Evolutionary conservation across 2,888 invertebrate genomes (phyloP).

Genomic region (Nebria salina): DNA sequence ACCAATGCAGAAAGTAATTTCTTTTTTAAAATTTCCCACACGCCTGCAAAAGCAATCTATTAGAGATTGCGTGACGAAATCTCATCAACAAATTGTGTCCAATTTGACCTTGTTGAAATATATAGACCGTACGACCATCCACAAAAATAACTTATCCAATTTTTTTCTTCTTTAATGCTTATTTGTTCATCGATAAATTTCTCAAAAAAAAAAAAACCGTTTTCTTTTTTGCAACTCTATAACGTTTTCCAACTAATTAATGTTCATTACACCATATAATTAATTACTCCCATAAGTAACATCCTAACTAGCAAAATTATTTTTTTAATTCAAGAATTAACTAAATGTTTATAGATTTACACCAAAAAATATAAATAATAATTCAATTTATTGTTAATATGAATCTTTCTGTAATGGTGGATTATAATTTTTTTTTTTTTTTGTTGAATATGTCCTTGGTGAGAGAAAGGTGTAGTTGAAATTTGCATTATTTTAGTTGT

Average conservation of each 20-base stretch:
- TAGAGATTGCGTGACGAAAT: conserved; percentile 30
- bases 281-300: conserved; percentile 3
- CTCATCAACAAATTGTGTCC: conserved; percentile 27
- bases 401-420: no score
- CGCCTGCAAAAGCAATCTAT: conserved; percentile 21
- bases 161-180: neutral
- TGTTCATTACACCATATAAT: neutral
- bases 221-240: neutral
- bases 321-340: no score
- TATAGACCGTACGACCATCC: neutral
- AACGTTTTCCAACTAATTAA: neutral
- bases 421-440: no score
- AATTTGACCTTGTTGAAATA: conserved; percentile 27
- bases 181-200: neutral
- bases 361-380: no score
- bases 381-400: no score
- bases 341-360: no score
- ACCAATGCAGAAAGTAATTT: neutral
- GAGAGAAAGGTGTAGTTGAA: neutral
- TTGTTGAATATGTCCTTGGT: neutral
- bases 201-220: neutral
- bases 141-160: neutral
- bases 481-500: neutral
- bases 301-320: neutral
- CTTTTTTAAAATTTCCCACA: neutral